These are phyloP conservation scores for Amorpha juglandis DNA, from an alignment of 2,888 invertebrate species.

Conservation along the genomic window DNA sequence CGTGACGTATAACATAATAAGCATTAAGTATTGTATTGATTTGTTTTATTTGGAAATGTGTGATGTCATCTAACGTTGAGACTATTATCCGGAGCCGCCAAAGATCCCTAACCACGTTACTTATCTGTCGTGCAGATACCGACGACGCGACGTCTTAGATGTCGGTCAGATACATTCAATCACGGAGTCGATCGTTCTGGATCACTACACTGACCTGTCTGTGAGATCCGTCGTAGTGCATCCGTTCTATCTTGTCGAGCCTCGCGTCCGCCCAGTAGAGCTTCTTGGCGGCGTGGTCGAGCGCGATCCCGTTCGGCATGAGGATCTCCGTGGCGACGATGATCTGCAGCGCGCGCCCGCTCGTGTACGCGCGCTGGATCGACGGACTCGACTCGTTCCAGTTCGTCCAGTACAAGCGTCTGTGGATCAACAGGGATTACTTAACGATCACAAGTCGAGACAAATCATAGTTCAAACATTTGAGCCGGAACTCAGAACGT, in stretches of 20 bases:
- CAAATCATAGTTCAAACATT: too few species aligned
- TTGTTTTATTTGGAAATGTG: too few species aligned
- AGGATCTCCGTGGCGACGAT: constrained; percentile 90
- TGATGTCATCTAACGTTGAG: too few species aligned
- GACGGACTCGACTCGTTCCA: constrained; percentile 93
- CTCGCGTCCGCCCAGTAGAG: constrained; percentile 94
- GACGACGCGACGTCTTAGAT: too few species aligned
- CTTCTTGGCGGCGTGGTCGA: constrained; percentile 90
- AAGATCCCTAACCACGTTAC: too few species aligned
- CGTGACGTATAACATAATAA: too few species aligned
- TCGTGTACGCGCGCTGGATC: constrained; percentile 90
- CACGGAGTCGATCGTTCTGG: neutral
- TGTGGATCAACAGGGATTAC: constrained; percentile 43
- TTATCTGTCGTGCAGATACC: too few species aligned
- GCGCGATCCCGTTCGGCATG: constrained; percentile 93
- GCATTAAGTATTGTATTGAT: too few species aligned
- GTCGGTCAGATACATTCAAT: too few species aligned
- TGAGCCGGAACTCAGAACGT: too few species aligned
- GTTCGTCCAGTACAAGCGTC: constrained; percentile 94
- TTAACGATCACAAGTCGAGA: neutral
- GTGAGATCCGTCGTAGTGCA: constrained; percentile 91
- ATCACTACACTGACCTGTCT: constrained; percentile 77
- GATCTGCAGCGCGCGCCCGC: constrained; percentile 87
- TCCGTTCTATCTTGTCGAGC: constrained; percentile 92
- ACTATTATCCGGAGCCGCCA: too few species aligned